Evolutionary conservation across 1,140 invertebrate species (phyloP).

Genomic region (Pectinophora gossypiella): DNA sequence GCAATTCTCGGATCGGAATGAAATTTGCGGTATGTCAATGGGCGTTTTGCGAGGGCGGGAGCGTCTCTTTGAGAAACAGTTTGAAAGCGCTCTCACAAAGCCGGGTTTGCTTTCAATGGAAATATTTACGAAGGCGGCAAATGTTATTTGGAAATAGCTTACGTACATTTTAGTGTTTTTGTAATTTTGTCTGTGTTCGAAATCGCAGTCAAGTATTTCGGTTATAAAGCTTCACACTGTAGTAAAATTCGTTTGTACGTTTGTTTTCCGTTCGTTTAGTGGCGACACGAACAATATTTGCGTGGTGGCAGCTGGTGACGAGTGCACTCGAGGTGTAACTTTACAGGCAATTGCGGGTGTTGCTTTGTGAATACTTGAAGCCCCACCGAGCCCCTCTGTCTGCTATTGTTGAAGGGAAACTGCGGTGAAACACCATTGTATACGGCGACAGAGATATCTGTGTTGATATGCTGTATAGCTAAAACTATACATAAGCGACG

Average conservation of each 20-base stretch:
- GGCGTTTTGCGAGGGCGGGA: conserved; percentile 8
- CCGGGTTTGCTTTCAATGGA: neutral
- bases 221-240: no score
- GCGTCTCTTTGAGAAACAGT: conserved; percentile 3
- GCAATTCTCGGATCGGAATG: conserved; percentile 38
- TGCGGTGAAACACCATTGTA: neutral
- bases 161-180: no score
- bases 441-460: no score
- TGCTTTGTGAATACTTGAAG: conserved; percentile 51
- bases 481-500: no score
- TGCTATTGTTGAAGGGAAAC: conserved; percentile 20
- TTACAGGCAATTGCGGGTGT: conserved; percentile 56
- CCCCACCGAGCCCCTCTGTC: conserved; percentile 36
- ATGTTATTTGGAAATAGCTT: neutral
- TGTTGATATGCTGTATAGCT: no score
- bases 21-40: conserved; percentile 36
- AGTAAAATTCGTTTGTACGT: no score
- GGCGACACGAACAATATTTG: conserved; percentile 48
- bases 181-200: no score
- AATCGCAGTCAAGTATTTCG: no score
- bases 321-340: conserved; percentile 48
- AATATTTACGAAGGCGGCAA: neutral
- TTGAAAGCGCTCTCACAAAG: neutral
- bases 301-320: conserved; percentile 31
- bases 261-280: conserved; percentile 3